phyloP scores from a whole-genome alignment of 2,797 vertebrate genomes.

The Sciaenops ocellatus region DNA sequence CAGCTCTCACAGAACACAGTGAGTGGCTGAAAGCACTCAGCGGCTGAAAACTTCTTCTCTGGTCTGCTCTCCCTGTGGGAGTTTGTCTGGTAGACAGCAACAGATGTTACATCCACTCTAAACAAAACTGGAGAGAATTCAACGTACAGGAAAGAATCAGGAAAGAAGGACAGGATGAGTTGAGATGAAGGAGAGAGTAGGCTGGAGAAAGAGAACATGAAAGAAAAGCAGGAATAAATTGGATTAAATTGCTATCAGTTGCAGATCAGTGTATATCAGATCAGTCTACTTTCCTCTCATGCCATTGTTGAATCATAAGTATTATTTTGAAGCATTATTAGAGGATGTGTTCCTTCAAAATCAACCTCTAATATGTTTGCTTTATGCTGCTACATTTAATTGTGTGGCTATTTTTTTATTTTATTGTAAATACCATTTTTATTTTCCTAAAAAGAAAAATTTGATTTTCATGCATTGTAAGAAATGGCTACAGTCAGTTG shows the following conservation, averaged over 20 bases:
- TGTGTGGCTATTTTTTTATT: neutral
- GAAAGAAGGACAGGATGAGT: neutral
- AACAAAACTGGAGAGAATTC: conserved; percentile 28
- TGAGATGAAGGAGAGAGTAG: neutral
- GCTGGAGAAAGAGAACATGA: neutral
- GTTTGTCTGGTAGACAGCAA: conserved; percentile 28
- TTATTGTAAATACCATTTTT: neutral
- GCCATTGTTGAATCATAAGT: neutral
- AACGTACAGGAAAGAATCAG: neutral
- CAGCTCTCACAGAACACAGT: conserved; percentile 23
- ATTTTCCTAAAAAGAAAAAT: neutral
- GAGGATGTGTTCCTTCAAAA: neutral
- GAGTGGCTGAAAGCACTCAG: conserved; percentile 39
- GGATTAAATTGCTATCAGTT: neutral
- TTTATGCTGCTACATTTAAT: neutral
- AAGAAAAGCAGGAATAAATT: neutral
- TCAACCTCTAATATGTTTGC: neutral
- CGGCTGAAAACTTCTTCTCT: conserved; percentile 35
- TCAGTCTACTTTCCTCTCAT: neutral
- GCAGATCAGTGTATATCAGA: neutral
- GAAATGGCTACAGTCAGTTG: neutral
- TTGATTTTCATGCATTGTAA: neutral
- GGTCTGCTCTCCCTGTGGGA: conserved; percentile 32
- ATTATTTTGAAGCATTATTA: neutral
- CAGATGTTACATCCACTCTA: conserved; percentile 44